phyloP scores from a whole-genome alignment of 2,888 invertebrate genomes.

The Eristalinus aeneus region DNA sequence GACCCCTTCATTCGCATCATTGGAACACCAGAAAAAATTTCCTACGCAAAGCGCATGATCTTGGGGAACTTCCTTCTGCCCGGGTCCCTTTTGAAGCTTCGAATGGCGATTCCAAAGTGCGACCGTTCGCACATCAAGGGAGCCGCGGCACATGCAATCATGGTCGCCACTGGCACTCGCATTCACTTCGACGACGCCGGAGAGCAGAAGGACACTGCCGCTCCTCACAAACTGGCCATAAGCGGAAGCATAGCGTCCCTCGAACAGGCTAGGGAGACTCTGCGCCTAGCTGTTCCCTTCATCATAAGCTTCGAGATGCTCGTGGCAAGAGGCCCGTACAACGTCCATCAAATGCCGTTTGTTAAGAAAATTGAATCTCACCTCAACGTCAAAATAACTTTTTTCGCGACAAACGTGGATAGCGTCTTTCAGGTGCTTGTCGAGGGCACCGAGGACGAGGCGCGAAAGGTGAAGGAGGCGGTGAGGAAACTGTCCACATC shows the following conservation, averaged over 20 bases:
- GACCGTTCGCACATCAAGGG: not conserved
- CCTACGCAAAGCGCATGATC: not conserved
- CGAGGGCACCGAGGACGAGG: not conserved
- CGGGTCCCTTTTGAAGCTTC: not conserved
- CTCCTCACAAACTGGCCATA: not conserved
- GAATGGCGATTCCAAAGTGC: not conserved
- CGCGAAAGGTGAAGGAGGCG: not conserved
- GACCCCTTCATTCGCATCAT: not conserved
- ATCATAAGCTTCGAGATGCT: not conserved
- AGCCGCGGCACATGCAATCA: not conserved
- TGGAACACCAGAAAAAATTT: not conserved
- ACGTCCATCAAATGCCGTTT: not conserved
- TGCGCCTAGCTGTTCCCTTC: not conserved
- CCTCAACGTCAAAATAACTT: not conserved
- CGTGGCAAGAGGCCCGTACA: not conserved
- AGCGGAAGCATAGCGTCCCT: not conserved
- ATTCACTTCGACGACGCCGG: not conserved
- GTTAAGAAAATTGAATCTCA: not conserved
- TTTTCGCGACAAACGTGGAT: not conserved
- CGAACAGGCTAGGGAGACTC: not conserved
- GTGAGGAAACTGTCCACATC: constrained; percentile 84
- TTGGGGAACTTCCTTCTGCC: not conserved
- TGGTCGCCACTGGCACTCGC: not conserved
- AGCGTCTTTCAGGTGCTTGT: not conserved
- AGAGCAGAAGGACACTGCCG: not conserved